Base-by-base conservation (phyloP, 2,113 vertebrate genomes). In the Lepidothrix coronata region DNA sequence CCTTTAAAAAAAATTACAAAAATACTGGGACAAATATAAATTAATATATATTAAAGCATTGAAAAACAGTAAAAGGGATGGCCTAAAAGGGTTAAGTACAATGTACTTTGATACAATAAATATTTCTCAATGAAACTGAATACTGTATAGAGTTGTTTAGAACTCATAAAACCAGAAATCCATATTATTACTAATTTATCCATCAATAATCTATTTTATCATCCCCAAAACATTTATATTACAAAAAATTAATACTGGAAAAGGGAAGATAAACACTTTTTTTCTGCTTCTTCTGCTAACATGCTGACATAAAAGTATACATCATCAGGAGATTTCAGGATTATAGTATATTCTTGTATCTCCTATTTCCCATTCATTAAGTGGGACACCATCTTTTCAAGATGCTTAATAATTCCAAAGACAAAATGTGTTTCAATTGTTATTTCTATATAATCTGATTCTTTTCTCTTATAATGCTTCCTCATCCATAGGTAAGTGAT, bases 21-120 rank as follows among this genome's bases (percentile, higher is more conserved):
- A 99, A 99, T 99, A 99, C 99, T 97, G 98, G 98, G 98, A 99
- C 98, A 99, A 99, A 99, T 99, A 99, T 99, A 99, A 99, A 99
- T 99, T 99, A 99, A 99, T 99, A 99, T 99, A 99, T 99, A 99
- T 99, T 99, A 99, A 99, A 99, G 99, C 98, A 99, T 98, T 98
- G 97, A 98, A 98, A 98, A 98, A 98, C 96, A 98, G 98, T 98
- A 98, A 98, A 99, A 98, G 98, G 98, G 98, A 96, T 98, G 98
- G 96, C 97, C 99, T 99, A 99, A 97, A 98, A 96, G 96, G 97
- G 98, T 99, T 99, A 99, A 98, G 99, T 98, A 99, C 98, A 98
- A 98, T 97, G 99, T 99, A 99, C 98, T 99, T 99, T 98, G 98
- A 99, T 99, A 99, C 98, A 99, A 99, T 99, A 99, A 99, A 99